Percentiles rank a stretch among this genome's conserved stretches.
These are phyloP conservation scores for Chelmon rostratus DNA, from an alignment of 2,797 vertebrate species.

Conservation along the genomic window DNA sequence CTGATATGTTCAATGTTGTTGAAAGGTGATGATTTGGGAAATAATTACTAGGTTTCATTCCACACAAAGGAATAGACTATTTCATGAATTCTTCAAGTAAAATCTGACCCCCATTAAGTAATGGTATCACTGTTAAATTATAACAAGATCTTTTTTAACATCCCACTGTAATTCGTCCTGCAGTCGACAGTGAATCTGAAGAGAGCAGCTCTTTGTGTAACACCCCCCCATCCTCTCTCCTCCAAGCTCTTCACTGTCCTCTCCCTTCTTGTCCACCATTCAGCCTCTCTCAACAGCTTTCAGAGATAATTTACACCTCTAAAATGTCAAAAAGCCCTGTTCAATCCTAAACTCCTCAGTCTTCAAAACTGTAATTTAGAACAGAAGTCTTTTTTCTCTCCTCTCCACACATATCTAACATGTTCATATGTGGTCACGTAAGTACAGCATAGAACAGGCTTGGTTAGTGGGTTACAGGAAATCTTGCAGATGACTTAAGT, in stretches of 20 bases:
- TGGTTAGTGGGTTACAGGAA: constrained; percentile 78
- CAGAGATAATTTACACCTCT: constrained; percentile 57
- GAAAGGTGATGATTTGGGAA: background rate
- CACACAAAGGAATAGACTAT: background rate
- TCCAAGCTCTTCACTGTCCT: constrained; percentile 28
- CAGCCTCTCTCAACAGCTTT: constrained; percentile 21
- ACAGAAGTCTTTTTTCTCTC: background rate
- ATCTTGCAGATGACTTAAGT: constrained; percentile 37
- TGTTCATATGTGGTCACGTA: too few relatives aligned
- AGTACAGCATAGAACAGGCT: constrained; percentile 36
- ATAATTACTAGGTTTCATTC: background rate
- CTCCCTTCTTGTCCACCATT: constrained; percentile 26
- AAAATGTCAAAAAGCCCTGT: constrained; percentile 68
- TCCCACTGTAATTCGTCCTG: background rate
- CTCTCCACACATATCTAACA: constrained; percentile 8
- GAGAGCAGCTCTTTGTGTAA: constrained; percentile 37
- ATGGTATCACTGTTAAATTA: background rate
- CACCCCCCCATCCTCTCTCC: constrained; percentile 10
- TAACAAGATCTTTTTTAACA: background rate
- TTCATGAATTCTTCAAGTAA: background rate
- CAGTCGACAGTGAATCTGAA: background rate
- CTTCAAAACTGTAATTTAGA: constrained; percentile 21
- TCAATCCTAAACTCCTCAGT: constrained; percentile 10
- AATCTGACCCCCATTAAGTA: background rate
- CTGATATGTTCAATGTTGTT: background rate